Conservation (phyloP, 1,140 invertebrate genomes). For the Notospermus geniculatus region DNA sequence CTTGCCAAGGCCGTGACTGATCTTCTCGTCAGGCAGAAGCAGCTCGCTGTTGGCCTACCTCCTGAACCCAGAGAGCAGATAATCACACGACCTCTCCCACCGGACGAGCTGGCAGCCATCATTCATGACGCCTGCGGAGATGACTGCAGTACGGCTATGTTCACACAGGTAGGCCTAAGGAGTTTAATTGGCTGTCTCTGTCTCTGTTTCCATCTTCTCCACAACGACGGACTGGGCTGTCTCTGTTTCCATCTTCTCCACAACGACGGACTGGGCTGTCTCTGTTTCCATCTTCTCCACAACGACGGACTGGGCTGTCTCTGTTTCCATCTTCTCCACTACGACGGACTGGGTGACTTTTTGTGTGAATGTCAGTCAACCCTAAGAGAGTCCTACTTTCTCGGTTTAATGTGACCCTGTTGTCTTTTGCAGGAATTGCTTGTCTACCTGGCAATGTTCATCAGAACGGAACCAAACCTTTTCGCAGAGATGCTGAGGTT, state of each 20-base stretch:
- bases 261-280: too few species aligned
- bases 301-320: too few species aligned
- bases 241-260: too few species aligned
- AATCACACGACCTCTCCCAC: conserved; percentile 83
- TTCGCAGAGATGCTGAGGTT: conserved; percentile 96
- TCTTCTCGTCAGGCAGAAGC: conserved; percentile 96
- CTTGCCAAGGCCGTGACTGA: conserved; percentile 83
- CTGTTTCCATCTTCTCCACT: too few species aligned
- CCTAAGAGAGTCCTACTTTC: too few species aligned
- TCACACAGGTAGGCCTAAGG: conserved; percentile 69
- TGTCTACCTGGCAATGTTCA: conserved; percentile 98
- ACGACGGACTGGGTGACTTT: too few species aligned
- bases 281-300: too few species aligned
- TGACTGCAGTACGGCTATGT: conserved; percentile 97
- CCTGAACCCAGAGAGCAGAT: conserved; percentile 80
- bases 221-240: too few species aligned
- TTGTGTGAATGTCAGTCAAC: too few species aligned
- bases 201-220: too few species aligned
- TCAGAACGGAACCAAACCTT: conserved; percentile 93
- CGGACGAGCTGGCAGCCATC: conserved; percentile 84
- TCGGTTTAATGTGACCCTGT: background rate
- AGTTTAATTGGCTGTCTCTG: too few species aligned
- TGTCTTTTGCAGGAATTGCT: conserved; percentile 74
- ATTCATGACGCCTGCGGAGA: conserved; percentile 95
- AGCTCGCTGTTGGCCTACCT: conserved; percentile 69